Evolutionary conservation across 64 coral and sea anemone species (phyloP).

Genomic region (Montipora foliosa): DNA sequence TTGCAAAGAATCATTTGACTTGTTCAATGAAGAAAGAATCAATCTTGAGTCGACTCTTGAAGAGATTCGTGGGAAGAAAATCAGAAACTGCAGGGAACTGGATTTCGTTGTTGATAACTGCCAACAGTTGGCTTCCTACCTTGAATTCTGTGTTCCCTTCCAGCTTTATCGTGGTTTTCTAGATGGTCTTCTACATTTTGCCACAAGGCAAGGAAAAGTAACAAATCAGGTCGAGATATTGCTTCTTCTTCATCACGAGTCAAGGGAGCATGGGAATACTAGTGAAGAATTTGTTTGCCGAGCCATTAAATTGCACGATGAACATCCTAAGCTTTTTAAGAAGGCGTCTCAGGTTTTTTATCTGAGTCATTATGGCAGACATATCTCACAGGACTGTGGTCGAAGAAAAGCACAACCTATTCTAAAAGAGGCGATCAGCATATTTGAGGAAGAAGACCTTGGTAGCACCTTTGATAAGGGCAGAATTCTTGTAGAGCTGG

Average conservation of each 20-base stretch:
- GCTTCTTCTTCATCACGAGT: slow-evolving; percentile 59
- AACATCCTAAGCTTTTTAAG: no score
- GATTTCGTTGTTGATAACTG: background rate
- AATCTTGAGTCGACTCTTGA: slow-evolving; percentile 36
- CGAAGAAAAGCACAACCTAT: background rate
- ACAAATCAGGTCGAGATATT: slow-evolving; percentile 46
- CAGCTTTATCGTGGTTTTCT: background rate
- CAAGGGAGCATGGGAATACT: slow-evolving; percentile 12
- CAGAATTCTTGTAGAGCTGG: slow-evolving; percentile 42
- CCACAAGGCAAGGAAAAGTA: background rate
- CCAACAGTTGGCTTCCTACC: slow-evolving; percentile 14
- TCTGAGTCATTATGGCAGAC: slow-evolving; percentile 21
- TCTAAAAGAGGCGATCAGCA: background rate
- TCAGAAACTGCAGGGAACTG: slow-evolving; percentile 1
- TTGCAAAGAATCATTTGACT: slow-evolving; percentile 35
- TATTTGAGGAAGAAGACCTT: background rate
- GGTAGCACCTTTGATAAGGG: slow-evolving; percentile 17
- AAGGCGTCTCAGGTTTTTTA: slow-evolving; percentile 12
- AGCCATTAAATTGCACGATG: no score
- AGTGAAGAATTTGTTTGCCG: background rate
- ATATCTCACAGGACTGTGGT: slow-evolving; percentile 19
- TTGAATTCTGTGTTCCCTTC: slow-evolving; percentile 35
- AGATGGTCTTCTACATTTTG: background rate
- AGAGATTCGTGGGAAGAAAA: background rate
- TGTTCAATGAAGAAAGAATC: slow-evolving; percentile 58